These are phyloP conservation scores for Alcis repandata DNA, from an alignment of 2,888 invertebrate genomes.

Conservation along the genomic window DNA sequence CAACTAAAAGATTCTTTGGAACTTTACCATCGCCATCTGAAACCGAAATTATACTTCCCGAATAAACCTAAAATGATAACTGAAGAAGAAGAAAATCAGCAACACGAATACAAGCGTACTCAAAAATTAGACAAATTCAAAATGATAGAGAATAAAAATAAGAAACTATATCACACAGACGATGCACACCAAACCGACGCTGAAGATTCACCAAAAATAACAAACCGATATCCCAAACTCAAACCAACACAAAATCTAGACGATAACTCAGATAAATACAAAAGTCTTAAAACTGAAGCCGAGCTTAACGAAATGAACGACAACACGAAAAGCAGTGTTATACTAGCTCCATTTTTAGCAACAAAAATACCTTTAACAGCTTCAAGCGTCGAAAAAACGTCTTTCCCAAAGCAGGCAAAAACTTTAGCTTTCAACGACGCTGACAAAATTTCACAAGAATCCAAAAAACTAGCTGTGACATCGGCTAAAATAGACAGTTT, in stretches of 20 bases:
- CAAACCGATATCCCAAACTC: neutral
- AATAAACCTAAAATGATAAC: neutral
- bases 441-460: neutral
- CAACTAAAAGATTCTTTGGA: neutral
- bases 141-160: too few species aligned
- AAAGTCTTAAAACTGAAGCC: neutral
- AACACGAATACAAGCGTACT: neutral
- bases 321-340: neutral
- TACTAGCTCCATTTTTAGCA: neutral
- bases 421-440: neutral
- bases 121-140: neutral
- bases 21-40: too few species aligned
- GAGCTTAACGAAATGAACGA: neutral
- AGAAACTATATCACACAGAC: neutral
- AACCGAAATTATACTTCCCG: slow-evolving; percentile 7
- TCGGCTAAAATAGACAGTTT: neutral
- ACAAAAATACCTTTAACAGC: neutral
- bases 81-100: neutral
- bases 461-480: neutral
- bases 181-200: neutral
- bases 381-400: neutral
- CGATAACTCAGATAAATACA: neutral
- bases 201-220: neutral
- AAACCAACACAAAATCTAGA: neutral
- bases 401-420: neutral